Evolutionary conservation across 2,113 vertebrate species (phyloP).

Genomic region (Thunnus thynnus): DNA sequence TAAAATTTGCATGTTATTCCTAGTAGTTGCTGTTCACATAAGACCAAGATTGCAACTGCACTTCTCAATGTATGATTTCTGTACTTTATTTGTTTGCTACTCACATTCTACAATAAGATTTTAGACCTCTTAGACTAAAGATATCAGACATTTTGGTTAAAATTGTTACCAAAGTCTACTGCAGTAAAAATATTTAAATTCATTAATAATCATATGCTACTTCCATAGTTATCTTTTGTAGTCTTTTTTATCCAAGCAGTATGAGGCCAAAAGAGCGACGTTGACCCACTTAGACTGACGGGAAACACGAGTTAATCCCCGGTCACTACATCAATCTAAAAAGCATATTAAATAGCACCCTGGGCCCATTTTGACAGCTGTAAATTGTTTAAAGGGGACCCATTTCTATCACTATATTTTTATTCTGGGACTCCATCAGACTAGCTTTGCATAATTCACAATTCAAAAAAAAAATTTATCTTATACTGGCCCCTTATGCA

Average conservation of each 20-base stretch:
- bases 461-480: too few species aligned
- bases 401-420: too few species aligned
- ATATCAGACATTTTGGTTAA: too few species aligned
- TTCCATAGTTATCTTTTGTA: too few species aligned
- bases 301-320: conserved; percentile 21
- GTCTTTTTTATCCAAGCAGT: too few species aligned
- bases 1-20: too few species aligned
- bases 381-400: neutral
- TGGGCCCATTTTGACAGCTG: conserved; percentile 29
- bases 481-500: too few species aligned
- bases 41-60: neutral
- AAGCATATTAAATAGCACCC: conserved; percentile 2
- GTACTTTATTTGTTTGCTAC: too few species aligned
- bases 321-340: neutral
- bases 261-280: neutral
- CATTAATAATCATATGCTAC: neutral
- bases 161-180: neutral
- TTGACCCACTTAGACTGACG: conserved; percentile 1
- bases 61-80: neutral
- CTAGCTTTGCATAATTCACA: too few species aligned
- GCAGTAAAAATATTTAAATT: neutral
- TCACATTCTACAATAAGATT: too few species aligned
- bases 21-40: neutral
- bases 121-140: too few species aligned
- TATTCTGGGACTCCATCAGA: too few species aligned